Evolutionary conservation across 2,797 vertebrate species (phyloP).

Genomic region (Myotis findleyi): DNA sequence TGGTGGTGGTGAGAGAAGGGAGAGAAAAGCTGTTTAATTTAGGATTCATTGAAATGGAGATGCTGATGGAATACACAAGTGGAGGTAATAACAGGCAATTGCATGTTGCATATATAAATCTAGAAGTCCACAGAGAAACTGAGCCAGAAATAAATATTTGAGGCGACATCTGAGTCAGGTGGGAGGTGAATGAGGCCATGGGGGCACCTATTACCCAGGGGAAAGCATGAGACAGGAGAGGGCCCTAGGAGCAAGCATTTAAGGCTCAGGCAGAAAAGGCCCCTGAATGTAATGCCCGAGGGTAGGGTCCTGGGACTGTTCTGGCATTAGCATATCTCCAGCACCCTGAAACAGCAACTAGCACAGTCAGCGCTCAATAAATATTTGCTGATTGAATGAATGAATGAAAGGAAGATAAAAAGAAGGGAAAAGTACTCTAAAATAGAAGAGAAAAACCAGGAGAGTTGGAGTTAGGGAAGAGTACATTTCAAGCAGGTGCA

Average conservation of each 20-base stretch:
- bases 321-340: not conserved
- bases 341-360: not conserved
- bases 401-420: not conserved
- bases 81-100: not conserved
- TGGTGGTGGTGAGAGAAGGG: not conserved
- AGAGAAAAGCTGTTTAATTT: constrained; percentile 6
- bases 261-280: not conserved
- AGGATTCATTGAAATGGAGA: not conserved
- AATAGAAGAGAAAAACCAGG: not conserved
- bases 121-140: not conserved
- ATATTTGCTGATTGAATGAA: not conserved
- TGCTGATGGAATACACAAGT: not conserved
- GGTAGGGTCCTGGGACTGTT: not conserved
- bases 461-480: not conserved
- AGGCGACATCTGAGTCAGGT: not conserved
- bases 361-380: not conserved
- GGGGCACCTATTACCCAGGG: not conserved
- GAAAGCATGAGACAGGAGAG: not conserved
- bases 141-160: not conserved
- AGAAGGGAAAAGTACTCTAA: not conserved
- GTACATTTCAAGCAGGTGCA: not conserved
- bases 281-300: not conserved
- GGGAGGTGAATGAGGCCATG: not conserved
- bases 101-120: not conserved
- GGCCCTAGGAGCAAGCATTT: not conserved